Evolutionary conservation across 2,888 invertebrate genomes (phyloP).

Genomic region (Falcaria lacertinaria): DNA sequence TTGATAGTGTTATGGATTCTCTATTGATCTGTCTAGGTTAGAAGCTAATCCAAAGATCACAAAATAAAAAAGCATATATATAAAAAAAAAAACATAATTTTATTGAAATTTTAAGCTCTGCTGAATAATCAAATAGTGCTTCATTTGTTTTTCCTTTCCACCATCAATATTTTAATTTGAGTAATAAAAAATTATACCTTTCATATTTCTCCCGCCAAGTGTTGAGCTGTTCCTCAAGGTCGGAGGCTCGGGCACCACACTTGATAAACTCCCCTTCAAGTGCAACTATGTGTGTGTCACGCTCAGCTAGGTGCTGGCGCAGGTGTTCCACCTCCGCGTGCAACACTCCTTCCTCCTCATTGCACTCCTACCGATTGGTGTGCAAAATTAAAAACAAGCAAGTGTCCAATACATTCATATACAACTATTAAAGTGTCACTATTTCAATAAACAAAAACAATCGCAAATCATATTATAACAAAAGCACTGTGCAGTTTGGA

Average conservation of each 20-base stretch:
- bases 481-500: conserved; percentile 44
- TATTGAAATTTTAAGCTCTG: too few relatives aligned
- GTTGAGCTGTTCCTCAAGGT: conserved; percentile 89
- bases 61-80: too few relatives aligned
- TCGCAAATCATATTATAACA: conserved; percentile 38
- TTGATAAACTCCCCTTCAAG: conserved; percentile 93
- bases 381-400: conserved; percentile 54
- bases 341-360: conserved; percentile 74
- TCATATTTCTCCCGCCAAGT: conserved; percentile 97
- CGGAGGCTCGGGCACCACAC: conserved; percentile 87
- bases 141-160: too few relatives aligned
- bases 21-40: too few relatives aligned
- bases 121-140: too few relatives aligned
- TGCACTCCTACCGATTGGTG: conserved; percentile 64
- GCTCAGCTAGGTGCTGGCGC: conserved; percentile 88
- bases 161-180: too few relatives aligned
- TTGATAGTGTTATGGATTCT: too few relatives aligned
- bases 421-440: conserved; percentile 14
- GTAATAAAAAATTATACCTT: conserved; percentile 79
- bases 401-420: conserved; percentile 23
- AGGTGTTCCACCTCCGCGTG: conserved; percentile 93
- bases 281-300: conserved; percentile 89
- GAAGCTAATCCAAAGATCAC: too few relatives aligned
- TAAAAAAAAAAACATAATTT: too few relatives aligned
- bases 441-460: conserved; percentile 17